Evolutionary conservation across 2,113 vertebrate genomes (phyloP).

Genomic region (Mungos mungo): DNA sequence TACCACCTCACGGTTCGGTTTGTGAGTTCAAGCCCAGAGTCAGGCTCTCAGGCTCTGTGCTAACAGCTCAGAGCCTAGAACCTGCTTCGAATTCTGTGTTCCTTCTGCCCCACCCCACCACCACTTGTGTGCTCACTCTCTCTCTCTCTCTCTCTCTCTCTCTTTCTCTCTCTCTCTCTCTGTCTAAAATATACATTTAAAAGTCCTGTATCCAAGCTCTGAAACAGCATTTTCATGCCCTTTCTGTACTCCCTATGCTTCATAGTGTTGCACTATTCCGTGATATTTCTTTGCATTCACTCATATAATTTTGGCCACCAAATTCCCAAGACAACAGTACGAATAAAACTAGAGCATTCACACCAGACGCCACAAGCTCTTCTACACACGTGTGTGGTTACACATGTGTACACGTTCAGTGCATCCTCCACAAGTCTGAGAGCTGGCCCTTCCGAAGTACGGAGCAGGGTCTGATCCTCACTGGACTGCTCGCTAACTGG

Average conservation of each 20-base stretch:
- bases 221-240: not conserved
- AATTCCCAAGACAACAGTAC: not conserved
- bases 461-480: not conserved
- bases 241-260: not conserved
- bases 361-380: not conserved
- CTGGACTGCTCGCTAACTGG: not conserved
- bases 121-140: no score
- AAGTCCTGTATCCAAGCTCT: not conserved
- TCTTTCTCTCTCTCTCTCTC: no score
- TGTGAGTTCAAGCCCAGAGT: no score
- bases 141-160: no score
- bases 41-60: no score
- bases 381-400: not conserved
- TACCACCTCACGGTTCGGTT: no score
- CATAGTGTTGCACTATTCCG: not conserved
- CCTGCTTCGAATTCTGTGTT: no score
- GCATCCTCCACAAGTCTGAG: not conserved
- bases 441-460: no score
- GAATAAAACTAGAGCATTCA: not conserved
- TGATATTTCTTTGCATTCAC: not conserved
- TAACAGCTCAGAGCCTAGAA: no score
- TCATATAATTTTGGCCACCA: not conserved
- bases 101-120: no score
- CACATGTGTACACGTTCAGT: not conserved
- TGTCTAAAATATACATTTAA: no score